phyloP scores from a whole-genome alignment of 1,140 invertebrate species.

The Wasmannia auropunctata region DNA sequence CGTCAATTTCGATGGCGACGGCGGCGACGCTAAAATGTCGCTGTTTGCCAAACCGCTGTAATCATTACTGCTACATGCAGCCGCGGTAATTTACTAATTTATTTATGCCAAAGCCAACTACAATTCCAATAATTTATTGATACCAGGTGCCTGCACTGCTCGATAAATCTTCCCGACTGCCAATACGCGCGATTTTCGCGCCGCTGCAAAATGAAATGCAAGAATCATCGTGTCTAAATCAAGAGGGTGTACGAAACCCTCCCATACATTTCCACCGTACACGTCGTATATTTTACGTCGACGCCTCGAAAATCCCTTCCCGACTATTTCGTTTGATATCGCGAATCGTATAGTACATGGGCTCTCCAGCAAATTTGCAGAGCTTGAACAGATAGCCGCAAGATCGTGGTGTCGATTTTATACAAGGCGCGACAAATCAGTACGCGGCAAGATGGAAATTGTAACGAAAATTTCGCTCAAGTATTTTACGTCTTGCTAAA shows the following conservation, averaged over 20 bases:
- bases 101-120: conserved; percentile 42
- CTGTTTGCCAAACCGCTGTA: conserved; percentile 41
- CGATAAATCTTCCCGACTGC: conserved; percentile 48
- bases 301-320: conserved; percentile 41
- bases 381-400: conserved; percentile 47
- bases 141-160: conserved; percentile 2
- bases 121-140: conserved; percentile 46
- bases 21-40: conserved; percentile 25
- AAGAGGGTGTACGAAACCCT: conserved; percentile 32
- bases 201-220: conserved; percentile 53
- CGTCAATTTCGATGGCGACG: conserved; percentile 13
- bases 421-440: conserved; percentile 37
- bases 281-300: conserved; percentile 53
- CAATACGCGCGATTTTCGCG: conserved; percentile 50
- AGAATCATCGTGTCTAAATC: conserved; percentile 58
- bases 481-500: not conserved
- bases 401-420: conserved; percentile 35
- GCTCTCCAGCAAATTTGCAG: conserved; percentile 37
- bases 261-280: conserved; percentile 38
- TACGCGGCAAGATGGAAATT: conserved; percentile 15
- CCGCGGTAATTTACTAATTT: conserved; percentile 49
- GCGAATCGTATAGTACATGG: conserved; percentile 22
- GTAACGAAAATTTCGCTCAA: conserved; percentile 9
- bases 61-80: conserved; percentile 12
- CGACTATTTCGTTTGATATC: conserved; percentile 56